phyloP scores from a whole-genome alignment of 35 echinoderm and acorn worm genomes.

The Apostichopus japonicus region DNA sequence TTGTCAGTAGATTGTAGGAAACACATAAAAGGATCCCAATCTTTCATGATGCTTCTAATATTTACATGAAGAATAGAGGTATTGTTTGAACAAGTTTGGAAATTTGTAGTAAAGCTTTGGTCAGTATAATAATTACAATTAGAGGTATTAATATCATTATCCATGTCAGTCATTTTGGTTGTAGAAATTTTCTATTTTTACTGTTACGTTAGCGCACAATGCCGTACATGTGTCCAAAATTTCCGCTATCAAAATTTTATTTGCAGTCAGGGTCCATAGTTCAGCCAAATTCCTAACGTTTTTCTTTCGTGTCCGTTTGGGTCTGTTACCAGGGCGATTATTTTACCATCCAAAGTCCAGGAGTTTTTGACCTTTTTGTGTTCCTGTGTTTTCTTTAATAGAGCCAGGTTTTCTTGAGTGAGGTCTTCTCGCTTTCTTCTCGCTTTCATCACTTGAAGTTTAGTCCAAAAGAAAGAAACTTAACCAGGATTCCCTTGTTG shows the following conservation, averaged over 20 bases:
- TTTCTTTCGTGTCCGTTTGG: too few species aligned
- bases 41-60: conserved; percentile 12
- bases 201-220: not conserved
- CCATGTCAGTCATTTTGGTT: not conserved
- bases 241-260: not conserved
- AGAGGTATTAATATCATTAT: not conserved
- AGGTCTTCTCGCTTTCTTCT: too few species aligned
- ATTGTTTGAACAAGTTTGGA: not conserved
- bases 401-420: too few species aligned
- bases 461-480: not conserved
- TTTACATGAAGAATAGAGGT: conserved; percentile 29
- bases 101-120: not conserved
- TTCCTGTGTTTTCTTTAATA: too few species aligned
- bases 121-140: conserved; percentile 21
- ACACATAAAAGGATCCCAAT: not conserved
- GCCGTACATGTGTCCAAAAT: not conserved
- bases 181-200: too few species aligned
- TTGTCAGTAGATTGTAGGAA: too few species aligned
- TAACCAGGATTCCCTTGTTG: not conserved
- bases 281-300: too few species aligned
- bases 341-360: too few species aligned
- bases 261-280: too few species aligned
- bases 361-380: too few species aligned
- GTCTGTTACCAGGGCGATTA: too few species aligned
- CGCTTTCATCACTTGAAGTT: too few species aligned